Evolutionary conservation across 2,797 vertebrate genomes (phyloP).

Genomic region (Jordanella pulchra): DNA sequence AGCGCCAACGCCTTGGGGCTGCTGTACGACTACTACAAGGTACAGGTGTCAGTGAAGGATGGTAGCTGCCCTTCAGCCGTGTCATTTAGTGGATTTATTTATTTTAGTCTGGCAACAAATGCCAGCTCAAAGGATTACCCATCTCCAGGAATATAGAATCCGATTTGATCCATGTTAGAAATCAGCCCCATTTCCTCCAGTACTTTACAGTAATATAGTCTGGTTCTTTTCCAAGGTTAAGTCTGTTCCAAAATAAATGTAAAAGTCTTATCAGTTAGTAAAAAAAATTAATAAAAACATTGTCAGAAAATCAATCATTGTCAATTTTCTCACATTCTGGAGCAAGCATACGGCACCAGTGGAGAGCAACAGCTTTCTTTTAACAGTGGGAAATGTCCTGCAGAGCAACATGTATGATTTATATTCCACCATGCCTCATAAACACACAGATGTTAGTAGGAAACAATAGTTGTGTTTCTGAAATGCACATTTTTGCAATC

Average conservation of each 20-base stretch:
- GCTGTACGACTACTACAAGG: slow-evolving; percentile 99
- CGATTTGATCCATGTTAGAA: not conserved
- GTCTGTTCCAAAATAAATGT: not conserved
- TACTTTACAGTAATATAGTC: not conserved
- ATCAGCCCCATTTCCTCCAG: not conserved
- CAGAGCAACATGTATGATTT: not conserved
- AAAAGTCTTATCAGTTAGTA: not conserved
- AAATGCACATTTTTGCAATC: too few relatives aligned
- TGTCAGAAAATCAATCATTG: not conserved
- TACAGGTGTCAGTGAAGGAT: slow-evolving; percentile 45
- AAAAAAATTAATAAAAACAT: not conserved
- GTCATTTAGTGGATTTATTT: not conserved
- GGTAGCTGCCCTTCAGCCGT: not conserved
- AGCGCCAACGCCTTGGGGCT: slow-evolving; percentile 95
- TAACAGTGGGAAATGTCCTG: too few relatives aligned
- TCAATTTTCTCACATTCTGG: not conserved
- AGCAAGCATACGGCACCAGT: not conserved
- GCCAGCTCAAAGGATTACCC: not conserved
- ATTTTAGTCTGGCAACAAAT: not conserved
- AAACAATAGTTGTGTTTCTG: not conserved
- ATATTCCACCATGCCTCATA: not conserved
- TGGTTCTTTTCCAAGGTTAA: not conserved
- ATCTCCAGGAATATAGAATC: not conserved
- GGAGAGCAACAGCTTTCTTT: not conserved
- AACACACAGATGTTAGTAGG: not conserved